phyloP scores from a whole-genome alignment of 2,797 vertebrate genomes.

The Allobates femoralis region DNA sequence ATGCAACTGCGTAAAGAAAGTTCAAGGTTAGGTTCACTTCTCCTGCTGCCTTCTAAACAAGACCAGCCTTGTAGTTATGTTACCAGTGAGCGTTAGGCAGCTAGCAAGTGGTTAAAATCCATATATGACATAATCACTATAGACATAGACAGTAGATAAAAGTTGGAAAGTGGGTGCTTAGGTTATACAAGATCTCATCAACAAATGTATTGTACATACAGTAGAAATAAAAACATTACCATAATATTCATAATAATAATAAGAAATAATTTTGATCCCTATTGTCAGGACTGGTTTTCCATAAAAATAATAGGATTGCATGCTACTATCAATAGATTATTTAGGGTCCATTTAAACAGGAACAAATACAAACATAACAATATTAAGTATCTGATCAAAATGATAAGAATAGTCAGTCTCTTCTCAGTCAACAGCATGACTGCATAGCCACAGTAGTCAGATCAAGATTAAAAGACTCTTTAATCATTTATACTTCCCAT shows the following conservation, averaged over 20 bases:
- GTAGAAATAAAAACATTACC: no score
- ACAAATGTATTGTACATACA: neutral
- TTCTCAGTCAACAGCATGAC: neutral
- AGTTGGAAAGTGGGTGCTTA: no score
- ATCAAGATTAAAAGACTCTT: no score
- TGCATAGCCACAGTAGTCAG: neutral
- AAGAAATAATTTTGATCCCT: no score
- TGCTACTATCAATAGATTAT: neutral
- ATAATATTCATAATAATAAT: no score
- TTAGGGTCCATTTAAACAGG: neutral
- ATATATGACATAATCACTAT: neutral
- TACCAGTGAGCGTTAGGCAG: neutral
- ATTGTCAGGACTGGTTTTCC: neutral
- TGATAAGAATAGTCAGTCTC: neutral
- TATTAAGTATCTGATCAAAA: neutral
- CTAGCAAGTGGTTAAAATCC: neutral
- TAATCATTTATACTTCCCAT: no score
- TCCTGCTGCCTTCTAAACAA: slow-evolving; percentile 32
- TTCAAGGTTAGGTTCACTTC: slow-evolving; percentile 54
- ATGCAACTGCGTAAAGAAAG: slow-evolving; percentile 58
- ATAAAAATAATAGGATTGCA: neutral
- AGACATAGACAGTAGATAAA: neutral
- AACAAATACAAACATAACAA: neutral
- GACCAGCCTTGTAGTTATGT: neutral
- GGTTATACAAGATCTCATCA: no score